phyloP scores from a whole-genome alignment of 2,113 vertebrate genomes.

The Cichladusa arquata region DNA sequence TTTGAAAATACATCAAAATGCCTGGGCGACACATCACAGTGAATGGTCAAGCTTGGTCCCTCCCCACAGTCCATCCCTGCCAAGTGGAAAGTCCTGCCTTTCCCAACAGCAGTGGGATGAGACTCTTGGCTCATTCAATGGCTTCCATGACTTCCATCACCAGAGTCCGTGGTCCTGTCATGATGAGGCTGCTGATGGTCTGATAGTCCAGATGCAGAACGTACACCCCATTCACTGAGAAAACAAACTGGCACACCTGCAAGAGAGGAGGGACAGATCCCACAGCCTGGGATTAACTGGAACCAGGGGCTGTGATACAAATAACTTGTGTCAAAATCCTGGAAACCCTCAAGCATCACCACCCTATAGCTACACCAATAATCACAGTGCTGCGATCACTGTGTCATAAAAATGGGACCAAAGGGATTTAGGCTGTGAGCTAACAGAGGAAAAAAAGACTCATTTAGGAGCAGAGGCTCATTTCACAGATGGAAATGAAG shows the following conservation, averaged over 20 bases:
- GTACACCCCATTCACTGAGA: slow-evolving; percentile 79
- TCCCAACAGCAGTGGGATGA: not conserved
- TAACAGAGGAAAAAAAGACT: not conserved
- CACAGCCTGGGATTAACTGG: not conserved
- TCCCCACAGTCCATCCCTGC: not conserved
- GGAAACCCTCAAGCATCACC: not conserved
- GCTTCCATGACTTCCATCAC: slow-evolving; percentile 86
- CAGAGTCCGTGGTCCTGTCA: slow-evolving; percentile 83
- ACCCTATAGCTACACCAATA: not conserved
- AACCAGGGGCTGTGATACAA: not conserved
- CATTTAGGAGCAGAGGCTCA: not conserved
- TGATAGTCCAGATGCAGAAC: slow-evolving; percentile 82
- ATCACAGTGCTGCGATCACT: not conserved
- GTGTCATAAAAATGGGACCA: not conserved
- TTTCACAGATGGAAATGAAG: slow-evolving; percentile 10
- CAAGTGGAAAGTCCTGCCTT: not conserved
- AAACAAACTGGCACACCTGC: slow-evolving; percentile 85
- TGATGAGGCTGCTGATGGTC: slow-evolving; percentile 81
- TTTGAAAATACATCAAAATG: not conserved
- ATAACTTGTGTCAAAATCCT: not conserved
- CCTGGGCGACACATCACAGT: not conserved
- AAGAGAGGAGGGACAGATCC: not conserved
- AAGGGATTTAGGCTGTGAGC: not conserved
- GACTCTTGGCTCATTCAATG: slow-evolving; percentile 50
- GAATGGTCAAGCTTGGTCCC: not conserved